Percentiles rank a stretch among this genome's conserved stretches.
phyloP scores from a whole-genome alignment of 2,113 vertebrate genomes.

The Hippocampus barbouri region DNA sequence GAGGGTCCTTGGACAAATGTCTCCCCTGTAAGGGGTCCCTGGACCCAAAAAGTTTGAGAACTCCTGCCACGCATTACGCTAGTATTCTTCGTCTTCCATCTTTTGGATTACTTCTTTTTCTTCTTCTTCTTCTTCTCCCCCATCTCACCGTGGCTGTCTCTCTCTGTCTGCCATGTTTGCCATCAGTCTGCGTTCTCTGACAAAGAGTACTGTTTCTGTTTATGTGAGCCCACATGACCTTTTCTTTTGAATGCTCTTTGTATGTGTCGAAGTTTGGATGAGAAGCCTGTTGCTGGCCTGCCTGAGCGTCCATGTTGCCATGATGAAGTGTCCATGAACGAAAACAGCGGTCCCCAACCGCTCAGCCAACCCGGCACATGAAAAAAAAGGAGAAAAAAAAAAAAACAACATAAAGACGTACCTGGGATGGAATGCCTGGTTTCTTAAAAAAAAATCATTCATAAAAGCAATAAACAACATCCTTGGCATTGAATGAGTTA shows the following conservation, averaged over 20 bases:
- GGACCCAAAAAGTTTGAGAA: background rate
- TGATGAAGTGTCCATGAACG: conserved; percentile 60
- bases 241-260: conserved; percentile 35
- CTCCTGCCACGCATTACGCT: conserved; percentile 65
- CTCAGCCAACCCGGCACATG: background rate
- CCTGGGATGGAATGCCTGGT: too few relatives aligned
- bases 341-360: conserved; percentile 25
- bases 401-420: too few relatives aligned
- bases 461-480: too few relatives aligned
- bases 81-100: conserved; percentile 72
- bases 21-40: background rate
- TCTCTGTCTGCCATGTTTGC: conserved; percentile 42
- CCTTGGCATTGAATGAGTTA: too few relatives aligned
- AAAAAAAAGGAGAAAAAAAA: too few relatives aligned
- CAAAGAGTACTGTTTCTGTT: conserved; percentile 70
- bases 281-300: conserved; percentile 49
- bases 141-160: conserved; percentile 56
- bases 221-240: conserved; percentile 65
- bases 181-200: conserved; percentile 68
- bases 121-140: conserved; percentile 23
- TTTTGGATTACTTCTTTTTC: conserved; percentile 53
- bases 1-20: too few relatives aligned
- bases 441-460: too few relatives aligned
- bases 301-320: conserved; percentile 59
- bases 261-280: conserved; percentile 14